A percentile compares a stretch with the other conserved stretches of the same genome.
phyloP scores from a whole-genome alignment of 2,113 vertebrate genomes.

The Rhizomys pruinosus region DNA sequence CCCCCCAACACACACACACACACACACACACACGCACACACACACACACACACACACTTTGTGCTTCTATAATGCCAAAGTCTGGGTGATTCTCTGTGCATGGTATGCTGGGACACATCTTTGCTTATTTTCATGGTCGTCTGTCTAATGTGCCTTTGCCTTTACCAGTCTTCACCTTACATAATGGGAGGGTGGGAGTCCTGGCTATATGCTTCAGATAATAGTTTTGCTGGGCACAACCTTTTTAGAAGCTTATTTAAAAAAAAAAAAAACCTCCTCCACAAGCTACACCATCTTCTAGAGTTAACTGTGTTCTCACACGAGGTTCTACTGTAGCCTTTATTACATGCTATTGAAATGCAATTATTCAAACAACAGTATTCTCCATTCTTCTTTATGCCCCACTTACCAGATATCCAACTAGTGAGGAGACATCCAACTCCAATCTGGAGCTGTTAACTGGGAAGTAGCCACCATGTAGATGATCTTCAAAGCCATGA shows the following conservation, averaged over 20 bases:
- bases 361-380: background rate
- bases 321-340: background rate
- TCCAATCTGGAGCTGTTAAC: background rate
- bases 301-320: background rate
- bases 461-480: background rate
- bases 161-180: background rate
- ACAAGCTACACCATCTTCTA: background rate
- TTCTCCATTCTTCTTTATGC: background rate
- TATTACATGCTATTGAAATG: background rate
- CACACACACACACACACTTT: background rate
- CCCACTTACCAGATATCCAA: background rate
- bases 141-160: background rate
- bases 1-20: background rate
- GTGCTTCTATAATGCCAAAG: constrained; percentile 5
- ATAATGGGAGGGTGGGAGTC: background rate
- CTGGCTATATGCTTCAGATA: background rate
- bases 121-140: background rate
- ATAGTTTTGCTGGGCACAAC: background rate
- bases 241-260: background rate
- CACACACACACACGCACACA: background rate
- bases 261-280: background rate
- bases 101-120: background rate
- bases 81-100: background rate
- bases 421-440: too few species aligned
- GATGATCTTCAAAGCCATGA: background rate